These are phyloP conservation scores for Eristalis pertinax DNA, from an alignment of 2,888 invertebrate genomes.

Conservation along the genomic window DNA sequence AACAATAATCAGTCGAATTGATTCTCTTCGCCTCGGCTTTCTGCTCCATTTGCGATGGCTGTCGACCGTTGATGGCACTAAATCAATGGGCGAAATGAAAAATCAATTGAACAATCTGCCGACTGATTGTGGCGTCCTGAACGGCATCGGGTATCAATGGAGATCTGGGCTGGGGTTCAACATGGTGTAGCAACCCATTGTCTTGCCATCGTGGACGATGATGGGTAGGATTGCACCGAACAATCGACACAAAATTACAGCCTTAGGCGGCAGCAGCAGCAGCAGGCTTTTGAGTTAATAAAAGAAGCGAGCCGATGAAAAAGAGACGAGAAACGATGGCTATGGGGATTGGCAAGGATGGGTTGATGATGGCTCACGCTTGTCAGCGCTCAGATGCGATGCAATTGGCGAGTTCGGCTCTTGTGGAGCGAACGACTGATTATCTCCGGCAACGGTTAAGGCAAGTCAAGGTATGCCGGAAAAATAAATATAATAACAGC, in stretches of 20 bases:
- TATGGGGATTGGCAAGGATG: background rate
- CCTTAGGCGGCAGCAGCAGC: conserved; percentile 40
- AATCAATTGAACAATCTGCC: conserved; percentile 62
- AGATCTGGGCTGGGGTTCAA: conserved; percentile 16
- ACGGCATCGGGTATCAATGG: conserved; percentile 19
- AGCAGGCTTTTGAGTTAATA: conserved; percentile 42
- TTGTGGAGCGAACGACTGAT: background rate
- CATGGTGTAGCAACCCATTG: conserved; percentile 12
- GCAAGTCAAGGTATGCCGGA: background rate
- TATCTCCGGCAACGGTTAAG: background rate
- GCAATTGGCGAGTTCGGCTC: background rate
- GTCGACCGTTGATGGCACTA: conserved; percentile 42
- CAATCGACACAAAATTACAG: conserved; percentile 63
- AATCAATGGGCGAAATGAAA: conserved; percentile 43
- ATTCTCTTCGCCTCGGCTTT: conserved; percentile 27
- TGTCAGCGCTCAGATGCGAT: background rate
- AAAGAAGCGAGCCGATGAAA: background rate
- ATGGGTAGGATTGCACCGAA: conserved; percentile 39
- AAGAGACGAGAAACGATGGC: background rate
- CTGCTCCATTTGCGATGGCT: conserved; percentile 44
- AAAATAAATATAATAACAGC: background rate
- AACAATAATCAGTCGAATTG: conserved; percentile 40
- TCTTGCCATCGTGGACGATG: conserved; percentile 23
- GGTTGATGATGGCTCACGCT: background rate
- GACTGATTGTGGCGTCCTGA: conserved; percentile 30